Conservation (phyloP, 1,140 invertebrate genomes). For the Chelonus insularis region DNA sequence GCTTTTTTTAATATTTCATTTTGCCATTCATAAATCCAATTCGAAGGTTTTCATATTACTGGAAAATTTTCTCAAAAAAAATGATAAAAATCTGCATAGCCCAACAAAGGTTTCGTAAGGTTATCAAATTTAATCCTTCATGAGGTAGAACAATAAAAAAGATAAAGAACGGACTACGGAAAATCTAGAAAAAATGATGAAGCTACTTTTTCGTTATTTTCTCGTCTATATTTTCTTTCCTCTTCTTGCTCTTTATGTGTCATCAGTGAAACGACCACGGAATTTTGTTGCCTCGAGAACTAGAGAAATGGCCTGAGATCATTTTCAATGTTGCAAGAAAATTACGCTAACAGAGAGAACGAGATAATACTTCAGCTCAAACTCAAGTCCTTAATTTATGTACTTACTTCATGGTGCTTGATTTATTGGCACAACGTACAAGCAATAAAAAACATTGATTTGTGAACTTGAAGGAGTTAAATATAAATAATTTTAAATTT, state of each 20-base stretch:
- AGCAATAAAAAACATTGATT: too few species aligned
- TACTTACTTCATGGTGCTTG: too few species aligned
- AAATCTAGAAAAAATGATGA: not conserved
- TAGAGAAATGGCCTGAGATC: constrained; percentile 4
- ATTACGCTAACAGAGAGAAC: not conserved
- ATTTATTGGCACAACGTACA: too few species aligned
- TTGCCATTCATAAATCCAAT: too few species aligned
- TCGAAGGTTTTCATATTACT: too few species aligned
- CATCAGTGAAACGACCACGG: constrained; percentile 14
- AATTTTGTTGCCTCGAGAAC: constrained; percentile 5
- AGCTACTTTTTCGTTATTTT: not conserved
- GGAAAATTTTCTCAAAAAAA: not conserved
- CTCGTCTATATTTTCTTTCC: constrained; percentile 9
- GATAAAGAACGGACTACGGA: not conserved
- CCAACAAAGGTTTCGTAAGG: too few species aligned
- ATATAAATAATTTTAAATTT: too few species aligned
- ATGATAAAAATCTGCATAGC: not conserved
- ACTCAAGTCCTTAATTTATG: too few species aligned
- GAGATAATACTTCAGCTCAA: not conserved
- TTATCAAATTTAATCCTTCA: too few species aligned
- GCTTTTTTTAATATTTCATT: too few species aligned
- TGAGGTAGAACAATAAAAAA: not conserved
- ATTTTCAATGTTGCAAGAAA: constrained; percentile 1
- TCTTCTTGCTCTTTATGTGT: constrained; percentile 5
- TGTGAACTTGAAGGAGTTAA: too few species aligned